Evolutionary conservation across 2,797 vertebrate genomes (phyloP), one percentile per base, ranked within the genome.

Genomic region (Urocyon cinereoargenteus): DNA sequence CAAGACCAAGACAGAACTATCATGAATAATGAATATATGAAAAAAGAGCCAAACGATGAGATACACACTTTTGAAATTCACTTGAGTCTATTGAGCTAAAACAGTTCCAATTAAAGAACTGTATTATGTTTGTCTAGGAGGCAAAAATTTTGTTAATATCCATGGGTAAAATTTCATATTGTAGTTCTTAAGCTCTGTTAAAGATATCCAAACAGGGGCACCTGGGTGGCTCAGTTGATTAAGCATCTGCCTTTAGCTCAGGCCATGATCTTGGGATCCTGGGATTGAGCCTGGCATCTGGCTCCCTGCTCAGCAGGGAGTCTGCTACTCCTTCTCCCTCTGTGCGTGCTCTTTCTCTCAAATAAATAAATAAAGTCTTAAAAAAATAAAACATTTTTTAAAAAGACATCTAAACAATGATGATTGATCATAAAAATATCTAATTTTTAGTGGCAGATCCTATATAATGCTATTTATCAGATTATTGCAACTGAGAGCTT

Each of bases 1-100:
- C 75, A 97, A 97, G 91, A 92, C 72, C 66, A 94, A 96, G 73
- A 93, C 40, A 97, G 86, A 94, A 94, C 62, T 61, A 81, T 94
- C 70, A 95, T 64, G 53, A 96, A 96, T 96, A 96, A 96, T 78
- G 64, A 88, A 77, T 70, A 59, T 14, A 87, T 28, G 28, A 57
- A 59, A 53, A 94, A 89, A 93, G n/a, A 70, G 34, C 10, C 90
- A 96, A 86, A 55, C 16, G 28, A 61, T 77, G 24, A 90, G 53
- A 94, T 87, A 66, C 0, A 94, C 28, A 77, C 66, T 98, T 97
- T 70, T 73, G 77, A 92, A 95, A 96, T 62, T 92, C 22, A 40
- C 24, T 93, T 87, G 53, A 73, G 5, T 81, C 61, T 87, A 36
- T 82, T 86, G 68, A 81, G 72, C 70, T 59, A 85, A 92, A n/a